Base-by-base conservation (phyloP, 2,888 invertebrate genomes). In the Morpho helenor region DNA sequence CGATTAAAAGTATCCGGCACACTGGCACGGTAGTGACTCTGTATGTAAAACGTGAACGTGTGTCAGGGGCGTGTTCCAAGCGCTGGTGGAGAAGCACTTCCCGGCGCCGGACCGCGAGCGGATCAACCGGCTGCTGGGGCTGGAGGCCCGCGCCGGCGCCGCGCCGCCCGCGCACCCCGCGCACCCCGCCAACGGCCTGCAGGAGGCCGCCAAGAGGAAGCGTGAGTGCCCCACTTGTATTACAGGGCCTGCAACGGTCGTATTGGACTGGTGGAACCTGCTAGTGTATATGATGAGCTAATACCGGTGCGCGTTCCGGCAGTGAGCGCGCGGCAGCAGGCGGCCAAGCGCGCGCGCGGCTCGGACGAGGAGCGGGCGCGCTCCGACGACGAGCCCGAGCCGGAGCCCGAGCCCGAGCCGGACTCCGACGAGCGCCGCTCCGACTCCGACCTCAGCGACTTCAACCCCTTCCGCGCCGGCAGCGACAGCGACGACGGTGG, bases 51-150 rank as follows among this genome's bases (percentile, higher is more conserved):
- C 0, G 4, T 31, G 31, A 31, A 31, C 31, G 31, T 31, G 31
- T 31, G 39, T 1, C 81, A 97, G 97, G 83, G 99, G 99, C 66
- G 99, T 99, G 31, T 94, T 99, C 76, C 98, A 99, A 81, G 95
- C 97, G 0, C 87, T 99, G 60, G 98, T 99, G 0, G 99, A 99
- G 83, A 99, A 99, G 79, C 99, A 99, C 86, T 99, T 99, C 79
- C 99, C 99, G 0, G 98, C 98, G 0, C 98, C 98, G 4, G 97
- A 98, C 87, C 92, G 97, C 53, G 94, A 94, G 79, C 93, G 96
- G 64, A 96, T 96, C 70, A 94, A 94, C 77, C 93, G 95, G 8
- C 90, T 97, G 58, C 90, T 97, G 50, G 96, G 95, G 0, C 75
- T 95, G 7, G 93, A 94, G 68, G 77, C 90, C 40, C 79, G 86